These are phyloP conservation scores for Neosilurus mollespiculum DNA, from an alignment of 2,797 vertebrate species.

Conservation along the genomic window DNA sequence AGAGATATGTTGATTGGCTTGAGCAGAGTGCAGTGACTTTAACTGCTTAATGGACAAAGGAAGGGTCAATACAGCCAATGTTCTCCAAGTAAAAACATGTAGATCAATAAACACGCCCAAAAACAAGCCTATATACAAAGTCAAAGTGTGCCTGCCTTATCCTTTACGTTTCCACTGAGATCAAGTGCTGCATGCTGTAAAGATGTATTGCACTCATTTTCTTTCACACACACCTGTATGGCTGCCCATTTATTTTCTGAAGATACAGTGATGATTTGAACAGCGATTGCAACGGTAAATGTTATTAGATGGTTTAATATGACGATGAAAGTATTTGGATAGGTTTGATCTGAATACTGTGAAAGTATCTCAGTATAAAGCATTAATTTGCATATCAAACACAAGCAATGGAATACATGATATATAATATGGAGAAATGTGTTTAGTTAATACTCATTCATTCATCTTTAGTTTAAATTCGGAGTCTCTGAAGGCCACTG, in stretches of 20 bases:
- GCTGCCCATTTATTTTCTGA: slow-evolving; percentile 42
- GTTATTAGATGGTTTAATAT: slow-evolving; percentile 54
- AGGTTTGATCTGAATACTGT: slow-evolving; percentile 34
- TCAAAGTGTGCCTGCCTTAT: slow-evolving; percentile 5
- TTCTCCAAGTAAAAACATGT: slow-evolving; percentile 17
- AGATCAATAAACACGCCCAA: slow-evolving; percentile 14
- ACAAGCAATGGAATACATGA: slow-evolving; percentile 4
- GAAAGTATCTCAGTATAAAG: slow-evolving; percentile 36
- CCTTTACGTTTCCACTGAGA: slow-evolving; percentile 27
- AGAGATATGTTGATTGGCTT: slow-evolving; percentile 43
- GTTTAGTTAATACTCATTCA: not conserved
- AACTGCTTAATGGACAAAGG: slow-evolving; percentile 43
- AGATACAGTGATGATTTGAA: slow-evolving; percentile 23
- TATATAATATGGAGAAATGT: not conserved
- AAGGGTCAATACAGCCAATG: slow-evolving; percentile 37
- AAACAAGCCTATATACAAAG: slow-evolving; percentile 27
- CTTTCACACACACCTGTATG: slow-evolving; percentile 21
- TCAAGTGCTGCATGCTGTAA: slow-evolving; percentile 28
- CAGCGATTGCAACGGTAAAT: slow-evolving; percentile 42
- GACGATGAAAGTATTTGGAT: slow-evolving; percentile 50
- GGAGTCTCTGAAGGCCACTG: not conserved
- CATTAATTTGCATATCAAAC: slow-evolving; percentile 23
- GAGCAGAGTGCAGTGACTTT: slow-evolving; percentile 31
- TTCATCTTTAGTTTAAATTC: slow-evolving; percentile 16
- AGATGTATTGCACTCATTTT: slow-evolving; percentile 30